Base-by-base conservation (phyloP, 2,113 vertebrate genomes). In the Recurvirostra avosetta region DNA sequence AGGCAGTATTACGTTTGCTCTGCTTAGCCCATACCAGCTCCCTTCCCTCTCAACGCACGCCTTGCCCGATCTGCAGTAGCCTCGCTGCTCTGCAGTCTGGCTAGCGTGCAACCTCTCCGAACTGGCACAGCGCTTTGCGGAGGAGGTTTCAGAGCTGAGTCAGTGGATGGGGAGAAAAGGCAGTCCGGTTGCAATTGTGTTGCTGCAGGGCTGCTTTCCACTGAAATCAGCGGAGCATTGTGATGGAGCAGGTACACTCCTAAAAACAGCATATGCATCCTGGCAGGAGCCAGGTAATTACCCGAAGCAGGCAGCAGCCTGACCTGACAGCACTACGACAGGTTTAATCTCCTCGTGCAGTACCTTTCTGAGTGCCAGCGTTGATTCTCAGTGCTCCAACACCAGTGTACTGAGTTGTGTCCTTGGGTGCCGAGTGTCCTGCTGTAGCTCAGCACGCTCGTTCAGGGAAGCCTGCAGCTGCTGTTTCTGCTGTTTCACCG, bases 341-440 rank as follows among this genome's bases (percentile, higher is more conserved):
- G 43, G 61, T 52, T 47, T 71, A 19, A 19, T 32, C 5, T 3
- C 4, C 41, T 63, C 52, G 73, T 43, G 4, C 25, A 26, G 36
- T 68, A 98, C 98, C 97, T 98, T 98, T 59, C 97, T 94, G 61
- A 98, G 96, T 3, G 72, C 86, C 92, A 77, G 94, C 49, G 98
- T 98, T 2, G 30, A 34, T 67, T 98, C 88, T 19, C 95, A 88
- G 93, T 99, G 97, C 83, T 98, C 97, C 30, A 30, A 7, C 22
- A 96, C 90, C 29, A 98, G 63, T 52, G 34, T 96, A 55, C 93
- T 96, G 84, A 98, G 93, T 71, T 98, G 97, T 4, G 88, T 71
- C 18, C 63, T 95, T 13, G 97, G 92, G 40, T 94, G 88, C 59
- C 84, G 85, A 8, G 96, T 82, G 30, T 99, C 98, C 82, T 98